Base-by-base conservation (phyloP, 2,113 vertebrate genomes). In the Anguilla japonica region DNA sequence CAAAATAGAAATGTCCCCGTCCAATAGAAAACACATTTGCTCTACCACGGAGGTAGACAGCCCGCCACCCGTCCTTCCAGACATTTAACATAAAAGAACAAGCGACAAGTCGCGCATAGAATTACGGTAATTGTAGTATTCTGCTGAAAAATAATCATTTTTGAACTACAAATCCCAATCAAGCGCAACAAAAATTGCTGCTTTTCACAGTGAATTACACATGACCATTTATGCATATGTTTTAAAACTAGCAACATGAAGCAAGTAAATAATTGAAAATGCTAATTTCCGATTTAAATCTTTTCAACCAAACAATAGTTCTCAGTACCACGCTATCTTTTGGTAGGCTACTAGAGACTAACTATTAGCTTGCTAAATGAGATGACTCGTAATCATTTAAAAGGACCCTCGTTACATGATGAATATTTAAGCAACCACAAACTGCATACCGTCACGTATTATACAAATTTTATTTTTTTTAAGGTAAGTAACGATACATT, bases 91-190 rank as follows among this genome's bases (percentile, higher is more conserved):
- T 22, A 83, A 63, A 29, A 41, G 18, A 46, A 41, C 82, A n/a
- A 8, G 40, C 11, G 9, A 4, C 50, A 16, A 3, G n/a, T 26
- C 29, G 78, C 85, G 79, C 85, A 20, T 15, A 63, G 78, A 29
- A 82, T 26, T 26, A 84, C 46, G 85, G 88, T 85, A 78, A 87
- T 67, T 82, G 57, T 60, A 88, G 88, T 88, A 29, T 9, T 22
- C 9, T 18, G 16, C 3, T 18, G 5, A 5, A 63, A 63, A 26
- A n/a, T 34, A 3, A 50, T 4, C 43, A n/a, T 0, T 67, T 67
- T 67, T 43, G 18, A 67, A 84, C 87, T 87, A 81, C 87, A 84
- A 87, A 34, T 87, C 83, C 83, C 83, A 26, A 4, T 20, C 26
- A 41, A 39, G 3, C 16, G n/a, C 16, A 50, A 53, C 26, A 34